phyloP scores from a whole-genome alignment of 2,888 invertebrate species.

The Mesodorylaimus sp. region DNA sequence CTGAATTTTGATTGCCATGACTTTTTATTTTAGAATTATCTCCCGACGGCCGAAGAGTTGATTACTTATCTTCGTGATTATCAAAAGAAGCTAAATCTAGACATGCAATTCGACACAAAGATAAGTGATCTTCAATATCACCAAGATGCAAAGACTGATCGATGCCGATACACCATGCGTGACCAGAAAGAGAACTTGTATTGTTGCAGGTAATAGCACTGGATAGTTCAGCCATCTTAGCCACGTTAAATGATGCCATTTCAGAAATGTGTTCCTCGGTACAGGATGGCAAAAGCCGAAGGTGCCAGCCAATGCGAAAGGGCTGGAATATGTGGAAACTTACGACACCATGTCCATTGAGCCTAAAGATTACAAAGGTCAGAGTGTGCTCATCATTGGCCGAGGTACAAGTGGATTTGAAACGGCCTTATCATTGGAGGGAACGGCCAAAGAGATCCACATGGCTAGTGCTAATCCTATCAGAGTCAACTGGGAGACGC shows the following conservation, averaged over 20 bases:
- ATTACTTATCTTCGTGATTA: conserved; percentile 31
- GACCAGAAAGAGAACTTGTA: conserved; percentile 25
- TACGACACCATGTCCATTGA: conserved; percentile 32
- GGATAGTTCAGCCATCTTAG: neutral
- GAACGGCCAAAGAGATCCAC: conserved; percentile 19
- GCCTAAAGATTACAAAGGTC: conserved; percentile 31
- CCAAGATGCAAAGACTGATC: neutral
- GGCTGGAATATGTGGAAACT: conserved; percentile 27
- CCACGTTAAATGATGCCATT: too few species aligned
- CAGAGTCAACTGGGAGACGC: conserved; percentile 22
- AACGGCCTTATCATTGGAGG: conserved; percentile 21
- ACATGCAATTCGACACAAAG: conserved; percentile 28
- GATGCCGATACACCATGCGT: conserved; percentile 23
- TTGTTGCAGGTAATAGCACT: neutral
- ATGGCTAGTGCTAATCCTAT: conserved; percentile 19
- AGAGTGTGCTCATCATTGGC: conserved; percentile 32
- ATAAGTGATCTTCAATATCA: neutral
- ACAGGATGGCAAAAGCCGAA: neutral
- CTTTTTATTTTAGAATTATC: conserved; percentile 21
- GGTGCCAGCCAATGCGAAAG: too few species aligned
- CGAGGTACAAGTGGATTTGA: conserved; percentile 25
- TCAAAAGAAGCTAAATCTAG: conserved; percentile 23
- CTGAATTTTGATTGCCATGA: too few species aligned
- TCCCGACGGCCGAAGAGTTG: conserved; percentile 25
- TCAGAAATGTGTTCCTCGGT: neutral